These are phyloP conservation scores for Luidia sarsii DNA, from an alignment of 53 echinoderm and acorn worm species.

Conservation along the genomic window DNA sequence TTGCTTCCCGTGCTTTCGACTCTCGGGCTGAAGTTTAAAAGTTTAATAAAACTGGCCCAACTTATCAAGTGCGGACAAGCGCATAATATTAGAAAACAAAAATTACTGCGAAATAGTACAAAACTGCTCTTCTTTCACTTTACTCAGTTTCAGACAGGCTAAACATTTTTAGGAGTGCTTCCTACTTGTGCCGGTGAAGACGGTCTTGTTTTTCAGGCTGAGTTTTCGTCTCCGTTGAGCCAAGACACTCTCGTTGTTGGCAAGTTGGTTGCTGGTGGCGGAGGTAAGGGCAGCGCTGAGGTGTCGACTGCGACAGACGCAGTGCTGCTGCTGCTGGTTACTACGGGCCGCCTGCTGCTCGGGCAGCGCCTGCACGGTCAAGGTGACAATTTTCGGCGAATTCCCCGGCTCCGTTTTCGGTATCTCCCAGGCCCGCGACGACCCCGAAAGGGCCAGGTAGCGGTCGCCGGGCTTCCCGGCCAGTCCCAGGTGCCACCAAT, in stretches of 20 bases:
- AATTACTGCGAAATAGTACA: too few relatives aligned
- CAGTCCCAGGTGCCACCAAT: constrained; percentile 43
- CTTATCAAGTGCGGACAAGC: too few relatives aligned
- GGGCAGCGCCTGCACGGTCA: constrained; percentile 55
- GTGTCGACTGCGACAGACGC: constrained; percentile 21
- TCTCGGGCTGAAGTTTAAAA: too few relatives aligned
- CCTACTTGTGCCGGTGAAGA: constrained; percentile 19
- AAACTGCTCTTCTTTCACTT: too few relatives aligned
- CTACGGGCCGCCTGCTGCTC: neutral
- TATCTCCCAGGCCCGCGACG: constrained; percentile 39
- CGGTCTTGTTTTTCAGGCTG: constrained; percentile 26
- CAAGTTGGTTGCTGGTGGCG: too few relatives aligned
- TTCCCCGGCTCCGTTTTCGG: constrained; percentile 34
- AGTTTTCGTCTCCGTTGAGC: constrained; percentile 36
- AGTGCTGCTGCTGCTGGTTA: constrained; percentile 6
- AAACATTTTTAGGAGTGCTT: too few relatives aligned
- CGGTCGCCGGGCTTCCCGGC: constrained; percentile 10
- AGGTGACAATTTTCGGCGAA: constrained; percentile 60
- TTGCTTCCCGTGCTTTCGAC: too few relatives aligned
- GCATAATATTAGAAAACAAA: too few relatives aligned
- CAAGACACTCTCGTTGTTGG: neutral
- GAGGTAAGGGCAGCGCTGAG: constrained; percentile 5
- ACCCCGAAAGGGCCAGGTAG: constrained; percentile 4
- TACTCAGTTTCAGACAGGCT: too few relatives aligned
- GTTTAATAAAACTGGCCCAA: too few relatives aligned